Percentiles rank a stretch among this genome's conserved stretches.
Evolutionary conservation across 2,888 invertebrate genomes (phyloP).

Genomic region (Callinectes sapidus): DNA sequence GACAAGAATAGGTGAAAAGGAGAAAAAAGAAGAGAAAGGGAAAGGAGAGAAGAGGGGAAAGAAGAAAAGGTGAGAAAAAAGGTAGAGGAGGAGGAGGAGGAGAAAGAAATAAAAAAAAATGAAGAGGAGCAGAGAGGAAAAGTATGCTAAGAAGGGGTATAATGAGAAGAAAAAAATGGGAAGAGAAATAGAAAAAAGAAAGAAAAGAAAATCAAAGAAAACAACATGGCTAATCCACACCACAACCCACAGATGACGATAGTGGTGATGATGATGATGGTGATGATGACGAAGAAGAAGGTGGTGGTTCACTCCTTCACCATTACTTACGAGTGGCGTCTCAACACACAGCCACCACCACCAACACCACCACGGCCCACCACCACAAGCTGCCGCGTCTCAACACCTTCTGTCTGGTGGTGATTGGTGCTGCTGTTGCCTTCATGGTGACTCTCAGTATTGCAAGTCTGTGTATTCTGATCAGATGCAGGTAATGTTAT

Average conservation of each 20-base stretch:
- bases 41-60: not conserved
- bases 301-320: not conserved
- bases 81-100: too few relatives aligned
- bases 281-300: not conserved
- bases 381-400: not conserved
- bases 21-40: not conserved
- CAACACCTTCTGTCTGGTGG: slow-evolving; percentile 30
- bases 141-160: too few relatives aligned
- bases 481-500: slow-evolving; percentile 23
- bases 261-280: not conserved
- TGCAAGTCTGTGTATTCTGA: slow-evolving; percentile 1
- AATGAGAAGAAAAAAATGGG: too few relatives aligned
- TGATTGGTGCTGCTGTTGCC: slow-evolving; percentile 13
- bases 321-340: not conserved
- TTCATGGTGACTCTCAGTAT: slow-evolving; percentile 36
- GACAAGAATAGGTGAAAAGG: too few relatives aligned
- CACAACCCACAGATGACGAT: not conserved
- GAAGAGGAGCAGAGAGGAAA: too few relatives aligned
- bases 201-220: not conserved
- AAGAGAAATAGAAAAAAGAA: not conserved
- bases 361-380: not conserved
- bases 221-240: not conserved
- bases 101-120: too few relatives aligned
- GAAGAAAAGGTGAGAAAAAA: too few relatives aligned
- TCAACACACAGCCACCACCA: not conserved